These are phyloP conservation scores for Tetragnatha montana DNA, from an alignment of 2,888 invertebrate genomes.

Conservation along the genomic window DNA sequence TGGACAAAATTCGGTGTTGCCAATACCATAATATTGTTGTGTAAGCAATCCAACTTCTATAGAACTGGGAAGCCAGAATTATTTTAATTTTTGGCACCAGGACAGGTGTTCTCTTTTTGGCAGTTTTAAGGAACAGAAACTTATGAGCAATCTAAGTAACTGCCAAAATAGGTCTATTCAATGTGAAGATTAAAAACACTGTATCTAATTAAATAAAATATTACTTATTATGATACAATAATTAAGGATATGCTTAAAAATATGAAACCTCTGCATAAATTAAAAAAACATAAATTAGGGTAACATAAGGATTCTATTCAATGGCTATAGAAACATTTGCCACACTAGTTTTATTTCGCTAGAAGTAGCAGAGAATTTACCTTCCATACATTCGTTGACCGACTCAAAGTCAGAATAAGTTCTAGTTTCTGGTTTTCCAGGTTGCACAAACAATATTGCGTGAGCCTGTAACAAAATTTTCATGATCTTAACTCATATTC, in stretches of 20 bases:
- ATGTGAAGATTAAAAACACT: too few relatives aligned
- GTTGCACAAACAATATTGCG: slow-evolving; percentile 96
- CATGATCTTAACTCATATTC: too few relatives aligned
- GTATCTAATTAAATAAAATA: too few relatives aligned
- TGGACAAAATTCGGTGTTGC: too few relatives aligned
- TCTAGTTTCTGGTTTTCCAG: slow-evolving; percentile 95
- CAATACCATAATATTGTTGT: too few relatives aligned
- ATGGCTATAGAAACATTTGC: not conserved
- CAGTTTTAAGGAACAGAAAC: too few relatives aligned
- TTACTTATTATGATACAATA: not conserved
- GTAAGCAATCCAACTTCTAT: too few relatives aligned
- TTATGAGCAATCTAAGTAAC: too few relatives aligned
- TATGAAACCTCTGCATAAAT: not conserved
- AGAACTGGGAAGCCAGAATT: too few relatives aligned
- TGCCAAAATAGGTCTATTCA: too few relatives aligned
- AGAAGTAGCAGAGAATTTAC: slow-evolving; percentile 77
- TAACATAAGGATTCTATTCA: not conserved
- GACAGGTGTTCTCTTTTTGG: too few relatives aligned
- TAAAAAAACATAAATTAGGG: not conserved
- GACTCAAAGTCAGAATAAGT: slow-evolving; percentile 97
- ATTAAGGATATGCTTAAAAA: not conserved
- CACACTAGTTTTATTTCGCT: not conserved
- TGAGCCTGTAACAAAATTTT: slow-evolving; percentile 79
- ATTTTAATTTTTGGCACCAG: too few relatives aligned
- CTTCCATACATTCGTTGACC: slow-evolving; percentile 98